Percentiles rank a stretch among this genome's conserved stretches.
Evolutionary conservation across 2,797 vertebrate species (phyloP).

Genomic region (Rhinichthys osculus): DNA sequence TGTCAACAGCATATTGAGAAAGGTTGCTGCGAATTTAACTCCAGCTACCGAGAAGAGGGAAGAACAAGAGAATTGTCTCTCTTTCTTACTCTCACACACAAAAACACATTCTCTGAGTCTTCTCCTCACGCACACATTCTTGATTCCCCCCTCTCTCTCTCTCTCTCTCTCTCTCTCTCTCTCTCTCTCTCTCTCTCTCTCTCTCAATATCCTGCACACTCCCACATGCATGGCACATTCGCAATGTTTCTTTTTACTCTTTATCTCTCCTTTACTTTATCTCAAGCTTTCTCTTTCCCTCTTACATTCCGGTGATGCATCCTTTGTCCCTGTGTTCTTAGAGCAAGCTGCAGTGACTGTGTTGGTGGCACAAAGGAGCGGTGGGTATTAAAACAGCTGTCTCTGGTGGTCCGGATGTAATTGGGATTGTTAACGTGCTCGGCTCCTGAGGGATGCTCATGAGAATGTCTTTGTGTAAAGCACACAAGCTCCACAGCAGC

Average conservation of each 20-base stretch:
- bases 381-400: slow-evolving; percentile 82
- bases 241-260: slow-evolving; percentile 49
- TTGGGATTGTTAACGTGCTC: slow-evolving; percentile 85
- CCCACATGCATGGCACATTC: slow-evolving; percentile 10
- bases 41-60: slow-evolving; percentile 71
- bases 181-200: slow-evolving; percentile 19
- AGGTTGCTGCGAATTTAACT: slow-evolving; percentile 72
- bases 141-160: background rate
- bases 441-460: slow-evolving; percentile 81
- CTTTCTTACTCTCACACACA: background rate
- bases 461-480: slow-evolving; percentile 80
- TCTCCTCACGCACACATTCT: slow-evolving; percentile 34
- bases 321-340: slow-evolving; percentile 56
- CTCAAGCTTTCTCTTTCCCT: slow-evolving; percentile 34
- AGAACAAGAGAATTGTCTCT: background rate
- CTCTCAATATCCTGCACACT: slow-evolving; percentile 55
- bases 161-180: slow-evolving; percentile 51
- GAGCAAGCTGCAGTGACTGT: slow-evolving; percentile 70
- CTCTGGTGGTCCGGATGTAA: slow-evolving; percentile 85
- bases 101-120: slow-evolving; percentile 38
- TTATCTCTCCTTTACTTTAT: slow-evolving; percentile 53
- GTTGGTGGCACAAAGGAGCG: slow-evolving; percentile 76
- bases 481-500: slow-evolving; percentile 77
- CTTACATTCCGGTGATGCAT: slow-evolving; percentile 59
- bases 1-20: slow-evolving; percentile 66